Conservation (phyloP, 2,888 invertebrate species). For the Eugnorisma glareosa region DNA sequence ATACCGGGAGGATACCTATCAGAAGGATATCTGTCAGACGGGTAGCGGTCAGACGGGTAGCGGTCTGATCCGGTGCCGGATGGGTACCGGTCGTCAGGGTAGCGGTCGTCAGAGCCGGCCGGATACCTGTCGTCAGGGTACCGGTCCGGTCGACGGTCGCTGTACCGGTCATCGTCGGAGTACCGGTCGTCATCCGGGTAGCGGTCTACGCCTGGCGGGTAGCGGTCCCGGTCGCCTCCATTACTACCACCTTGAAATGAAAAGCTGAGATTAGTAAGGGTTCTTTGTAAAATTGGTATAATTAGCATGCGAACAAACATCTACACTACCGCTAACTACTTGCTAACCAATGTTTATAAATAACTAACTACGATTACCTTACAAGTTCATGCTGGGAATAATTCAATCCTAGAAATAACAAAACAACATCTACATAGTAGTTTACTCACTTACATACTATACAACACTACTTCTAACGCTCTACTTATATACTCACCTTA, state of each 20-base stretch:
- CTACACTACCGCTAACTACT: conserved; percentile 58
- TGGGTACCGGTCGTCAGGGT: conserved; percentile 80
- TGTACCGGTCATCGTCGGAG: conserved; percentile 87
- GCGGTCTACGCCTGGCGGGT: conserved; percentile 87
- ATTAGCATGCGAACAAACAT: conserved; percentile 50
- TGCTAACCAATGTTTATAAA: conserved; percentile 18
- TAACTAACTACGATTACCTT: conserved; percentile 47
- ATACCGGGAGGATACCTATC: conserved; percentile 85
- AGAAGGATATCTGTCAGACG: conserved; percentile 79
- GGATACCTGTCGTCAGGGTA: conserved; percentile 91
- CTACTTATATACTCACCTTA: conserved; percentile 41
- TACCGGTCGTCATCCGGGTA: conserved; percentile 89
- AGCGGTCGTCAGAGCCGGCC: conserved; percentile 88
- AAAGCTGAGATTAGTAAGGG: conserved; percentile 47
- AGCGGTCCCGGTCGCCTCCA: conserved; percentile 82
- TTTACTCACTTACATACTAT: conserved; percentile 11
- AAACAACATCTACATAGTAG: conserved; percentile 22
- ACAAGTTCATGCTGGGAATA: conserved; percentile 44
- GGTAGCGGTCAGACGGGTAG: conserved; percentile 88
- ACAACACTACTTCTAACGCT: conserved; percentile 11
- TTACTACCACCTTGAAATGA: conserved; percentile 85
- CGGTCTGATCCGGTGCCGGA: conserved; percentile 75
- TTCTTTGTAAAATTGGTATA: conserved; percentile 4
- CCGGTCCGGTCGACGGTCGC: conserved; percentile 85
- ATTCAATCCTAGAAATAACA: conserved; percentile 27